Evolutionary conservation across 2,113 vertebrate genomes (phyloP).

Genomic region (Phasianus colchicus): DNA sequence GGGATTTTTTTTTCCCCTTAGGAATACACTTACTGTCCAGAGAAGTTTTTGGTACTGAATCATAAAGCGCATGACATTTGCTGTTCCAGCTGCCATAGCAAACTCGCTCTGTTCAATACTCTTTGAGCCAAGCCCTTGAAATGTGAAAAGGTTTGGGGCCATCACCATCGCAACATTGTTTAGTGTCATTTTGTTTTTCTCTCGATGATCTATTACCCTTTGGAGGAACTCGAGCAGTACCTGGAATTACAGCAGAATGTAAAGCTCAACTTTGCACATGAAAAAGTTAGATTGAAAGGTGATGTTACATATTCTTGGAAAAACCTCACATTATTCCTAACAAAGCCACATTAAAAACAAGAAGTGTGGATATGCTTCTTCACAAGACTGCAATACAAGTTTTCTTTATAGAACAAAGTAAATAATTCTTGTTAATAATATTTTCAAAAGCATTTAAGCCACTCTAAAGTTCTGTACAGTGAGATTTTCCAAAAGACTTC

Average conservation of each 20-base stretch:
- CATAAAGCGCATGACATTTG: slow-evolving; percentile 89
- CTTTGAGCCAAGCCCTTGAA: slow-evolving; percentile 86
- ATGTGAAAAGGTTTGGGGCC: slow-evolving; percentile 98
- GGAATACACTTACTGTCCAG: slow-evolving; percentile 88
- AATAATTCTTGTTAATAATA: background rate
- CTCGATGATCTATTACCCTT: slow-evolving; percentile 89
- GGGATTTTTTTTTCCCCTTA: background rate
- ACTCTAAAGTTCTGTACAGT: background rate
- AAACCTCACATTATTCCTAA: background rate
- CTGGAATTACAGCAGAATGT: slow-evolving; percentile 75
- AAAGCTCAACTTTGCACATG: background rate
- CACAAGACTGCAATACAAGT: background rate
- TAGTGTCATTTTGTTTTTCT: slow-evolving; percentile 93
- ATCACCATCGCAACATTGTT: slow-evolving; percentile 97
- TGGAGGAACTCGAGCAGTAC: slow-evolving; percentile 95
- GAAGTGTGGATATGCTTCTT: background rate
- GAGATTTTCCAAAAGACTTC: background rate
- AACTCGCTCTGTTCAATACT: slow-evolving; percentile 87
- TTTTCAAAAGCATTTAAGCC: background rate
- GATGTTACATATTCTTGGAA: background rate
- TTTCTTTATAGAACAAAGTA: background rate
- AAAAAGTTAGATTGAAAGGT: background rate
- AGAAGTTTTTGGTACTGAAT: slow-evolving; percentile 93
- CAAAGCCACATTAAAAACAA: background rate
- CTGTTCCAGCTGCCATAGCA: slow-evolving; percentile 90